Base-by-base conservation (phyloP, 2,888 invertebrate species). In the Cosmia trapezina region DNA sequence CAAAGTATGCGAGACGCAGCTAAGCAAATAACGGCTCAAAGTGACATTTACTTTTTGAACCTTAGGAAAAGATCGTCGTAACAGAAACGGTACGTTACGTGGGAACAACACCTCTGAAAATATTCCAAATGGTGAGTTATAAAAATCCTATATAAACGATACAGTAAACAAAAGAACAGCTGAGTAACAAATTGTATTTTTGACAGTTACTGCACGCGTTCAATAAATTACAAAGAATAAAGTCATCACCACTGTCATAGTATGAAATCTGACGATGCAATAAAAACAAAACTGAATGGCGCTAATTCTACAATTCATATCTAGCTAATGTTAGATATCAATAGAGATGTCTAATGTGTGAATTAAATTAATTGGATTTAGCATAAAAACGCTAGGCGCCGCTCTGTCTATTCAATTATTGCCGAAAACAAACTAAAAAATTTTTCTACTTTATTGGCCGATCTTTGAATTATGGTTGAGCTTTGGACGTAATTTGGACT, bases 131-230 rank as follows among this genome's bases (percentile, higher is more conserved):
- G 14, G 33, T 33, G 6, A n/a, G 14, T 9, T 63, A 9, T 17
- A 33, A 28, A 33, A 47, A 14, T 47, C 33, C 14, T 47, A 1
- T 8, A 14, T 8, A 73, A 56, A 62, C 11, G 54, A 3, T 17
- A 22, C n/a, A 78, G 56, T 47, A 51, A 28, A 71, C 62, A 69
- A 68, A 71, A 71, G 56, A 76, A 56, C 61, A 73, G 73, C 60
- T 72, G 83, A 51, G 63, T 61, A 74, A 77, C 74, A 70, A 70
- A 76, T 75, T 69, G 22, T 22, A 53, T n/a, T 73, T 75, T 62
- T 81, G 70, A 73, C 62, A 68, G 64, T 57, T 19, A 73, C 70
- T 71, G 65, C 73, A 61, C 22, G 7, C 59, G 71, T 62, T 43
- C 41, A 56, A 61, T 77, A 73, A 63, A 77, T 54, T 33, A 71